These are phyloP conservation scores for Caenorhabditis parvicauda DNA, from an alignment of 2,888 invertebrate species.

Conservation along the genomic window DNA sequence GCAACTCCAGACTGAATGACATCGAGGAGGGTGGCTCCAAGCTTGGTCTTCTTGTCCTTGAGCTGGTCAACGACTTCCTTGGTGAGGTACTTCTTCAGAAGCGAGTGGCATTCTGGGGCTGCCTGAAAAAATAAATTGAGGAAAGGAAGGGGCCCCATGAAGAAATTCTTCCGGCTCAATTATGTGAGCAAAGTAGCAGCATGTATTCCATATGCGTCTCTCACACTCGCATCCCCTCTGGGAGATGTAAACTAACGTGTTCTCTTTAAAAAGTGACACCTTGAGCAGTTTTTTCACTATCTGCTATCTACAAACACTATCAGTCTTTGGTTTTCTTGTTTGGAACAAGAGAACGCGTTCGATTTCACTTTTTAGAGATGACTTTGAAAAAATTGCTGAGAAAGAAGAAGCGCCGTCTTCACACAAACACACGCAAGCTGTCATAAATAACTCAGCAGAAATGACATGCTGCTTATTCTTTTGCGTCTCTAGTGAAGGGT, in stretches of 20 bases:
- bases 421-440: no score
- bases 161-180: not conserved
- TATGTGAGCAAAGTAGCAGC: not conserved
- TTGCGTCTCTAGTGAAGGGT: no score
- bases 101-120: conserved; percentile 79
- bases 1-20: conserved; percentile 82
- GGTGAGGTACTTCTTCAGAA: conserved; percentile 91
- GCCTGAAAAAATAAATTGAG: conserved; percentile 33
- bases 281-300: no score
- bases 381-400: not conserved
- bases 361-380: not conserved
- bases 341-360: not conserved
- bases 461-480: not conserved
- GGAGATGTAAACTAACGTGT: no score
- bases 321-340: not conserved
- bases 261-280: no score
- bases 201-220: no score
- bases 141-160: not conserved
- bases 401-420: no score
- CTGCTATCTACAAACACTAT: no score
- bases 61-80: conserved; percentile 80
- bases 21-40: conserved; percentile 87
- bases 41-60: conserved; percentile 88
- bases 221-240: no score
- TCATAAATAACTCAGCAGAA: not conserved